Percentiles rank a stretch among this genome's conserved stretches.
These are phyloP conservation scores for Eremobia ochroleuca DNA, from an alignment of 2,888 invertebrate genomes.

Conservation along the genomic window DNA sequence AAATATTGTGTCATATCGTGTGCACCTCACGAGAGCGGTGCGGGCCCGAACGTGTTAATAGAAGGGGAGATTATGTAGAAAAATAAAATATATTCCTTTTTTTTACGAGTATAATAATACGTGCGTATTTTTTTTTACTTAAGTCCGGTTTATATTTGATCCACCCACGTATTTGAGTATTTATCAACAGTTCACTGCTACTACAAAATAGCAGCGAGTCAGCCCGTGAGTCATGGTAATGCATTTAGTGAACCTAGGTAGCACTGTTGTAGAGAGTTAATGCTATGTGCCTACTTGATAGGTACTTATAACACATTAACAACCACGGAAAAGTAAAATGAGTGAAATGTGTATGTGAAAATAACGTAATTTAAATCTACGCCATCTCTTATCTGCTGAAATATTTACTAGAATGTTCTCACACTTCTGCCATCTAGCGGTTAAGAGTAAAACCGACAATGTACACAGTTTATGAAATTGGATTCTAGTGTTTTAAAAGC, in stretches of 20 bases:
- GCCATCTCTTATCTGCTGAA: slow-evolving; percentile 22
- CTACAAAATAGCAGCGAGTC: not conserved
- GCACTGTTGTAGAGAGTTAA: too few species aligned
- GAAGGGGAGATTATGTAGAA: too few species aligned
- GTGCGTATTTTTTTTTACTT: too few species aligned
- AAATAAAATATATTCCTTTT: too few species aligned
- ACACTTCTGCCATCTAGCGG: slow-evolving; percentile 18
- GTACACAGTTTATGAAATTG: not conserved
- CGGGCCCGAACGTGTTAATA: too few species aligned
- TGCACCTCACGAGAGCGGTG: too few species aligned
- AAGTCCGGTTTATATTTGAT: too few species aligned
- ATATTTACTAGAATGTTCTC: not conserved
- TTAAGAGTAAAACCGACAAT: not conserved
- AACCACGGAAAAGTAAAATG: too few species aligned
- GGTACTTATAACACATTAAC: not conserved
- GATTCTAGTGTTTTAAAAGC: not conserved
- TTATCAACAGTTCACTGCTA: not conserved
- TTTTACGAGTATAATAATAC: too few species aligned
- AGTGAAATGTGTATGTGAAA: too few species aligned
- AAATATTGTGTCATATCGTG: too few species aligned
- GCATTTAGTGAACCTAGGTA: not conserved
- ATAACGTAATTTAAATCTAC: not conserved
- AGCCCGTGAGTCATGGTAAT: not conserved
- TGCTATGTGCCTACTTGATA: not conserved
- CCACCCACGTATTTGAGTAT: too few species aligned